Evolutionary conservation across 2,888 invertebrate genomes (phyloP), one percentile per base, ranked within the genome.

Genomic region (Nomada goodeniana): DNA sequence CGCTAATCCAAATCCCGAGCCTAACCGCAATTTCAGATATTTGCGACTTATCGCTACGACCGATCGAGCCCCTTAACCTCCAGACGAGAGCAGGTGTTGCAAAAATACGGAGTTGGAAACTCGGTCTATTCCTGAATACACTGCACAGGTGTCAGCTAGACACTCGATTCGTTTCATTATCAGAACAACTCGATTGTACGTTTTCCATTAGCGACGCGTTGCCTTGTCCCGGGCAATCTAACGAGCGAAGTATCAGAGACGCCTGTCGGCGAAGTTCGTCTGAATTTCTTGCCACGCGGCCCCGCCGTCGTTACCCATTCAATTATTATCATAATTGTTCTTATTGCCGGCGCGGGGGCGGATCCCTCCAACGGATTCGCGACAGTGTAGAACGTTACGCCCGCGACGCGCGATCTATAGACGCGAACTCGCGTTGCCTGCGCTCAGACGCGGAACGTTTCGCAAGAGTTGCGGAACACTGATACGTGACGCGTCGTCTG

Each of bases 381-480:
- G 26, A 44, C 26, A 23, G n/a, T 59, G 15, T 55, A 68, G 63
- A 10, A 23, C 36, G 60, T 55, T 65, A 50, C 55, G 52, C 65
- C n/a, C n/a, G 52, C 65, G 69, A 63, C 59, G 50, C 52, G 59
- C 52, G 29, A 59, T 65, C 42, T 13, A 23, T 59, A 57, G 59
- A 55, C 50, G 57, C 87, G 74, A 87, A 87, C 87, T 87, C 85
- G 80, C 87, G 87, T 87, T 85, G 83, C 76, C 73, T 36, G 81
- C 83, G 87, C 79, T 83, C 85, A 80, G 80, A 85, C 87, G 85
- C 87, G 87, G 85, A 87, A 87, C 87, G 87, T 87, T 85, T 87
- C 87, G 87, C 87, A 82, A 85, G 81, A 83, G 83, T 78, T 74
- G 75, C 70, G 59, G 60, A 78, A 71, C 70, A 26, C 77, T 23